Conservation (phyloP, 2,113 vertebrate genomes). For the Bubo scandiacus region DNA sequence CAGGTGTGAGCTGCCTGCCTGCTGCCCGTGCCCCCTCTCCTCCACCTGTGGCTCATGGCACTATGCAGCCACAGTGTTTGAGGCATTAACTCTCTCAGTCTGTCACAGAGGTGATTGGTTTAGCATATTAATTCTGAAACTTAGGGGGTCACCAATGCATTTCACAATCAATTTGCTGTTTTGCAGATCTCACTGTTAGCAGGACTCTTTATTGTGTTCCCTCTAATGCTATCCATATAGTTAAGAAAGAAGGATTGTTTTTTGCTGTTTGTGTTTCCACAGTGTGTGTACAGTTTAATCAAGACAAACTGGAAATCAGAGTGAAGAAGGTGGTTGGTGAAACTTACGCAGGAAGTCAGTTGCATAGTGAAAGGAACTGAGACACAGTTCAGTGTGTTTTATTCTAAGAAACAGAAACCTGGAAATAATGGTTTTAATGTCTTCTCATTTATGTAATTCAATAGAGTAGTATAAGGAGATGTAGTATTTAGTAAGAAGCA, state of each 20-base stretch:
- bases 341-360: neutral
- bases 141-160: neutral
- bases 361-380: neutral
- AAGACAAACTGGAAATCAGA: neutral
- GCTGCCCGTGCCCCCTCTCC: too few species aligned
- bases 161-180: neutral
- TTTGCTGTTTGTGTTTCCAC: neutral
- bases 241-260: neutral
- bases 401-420: neutral
- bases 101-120: neutral
- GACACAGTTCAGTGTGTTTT: neutral
- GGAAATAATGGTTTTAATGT: neutral
- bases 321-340: neutral
- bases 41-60: too few species aligned
- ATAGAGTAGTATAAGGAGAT: neutral
- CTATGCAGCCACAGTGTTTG: too few species aligned
- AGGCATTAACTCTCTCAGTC: too few species aligned
- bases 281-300: neutral
- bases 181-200: neutral
- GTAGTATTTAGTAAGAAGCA: neutral
- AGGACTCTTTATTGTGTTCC: neutral
- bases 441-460: neutral
- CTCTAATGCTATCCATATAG: neutral
- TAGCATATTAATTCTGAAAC: neutral
- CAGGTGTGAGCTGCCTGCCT: too few species aligned